Conservation (phyloP, 2,113 vertebrate species). For the Leptosomus discolor region DNA sequence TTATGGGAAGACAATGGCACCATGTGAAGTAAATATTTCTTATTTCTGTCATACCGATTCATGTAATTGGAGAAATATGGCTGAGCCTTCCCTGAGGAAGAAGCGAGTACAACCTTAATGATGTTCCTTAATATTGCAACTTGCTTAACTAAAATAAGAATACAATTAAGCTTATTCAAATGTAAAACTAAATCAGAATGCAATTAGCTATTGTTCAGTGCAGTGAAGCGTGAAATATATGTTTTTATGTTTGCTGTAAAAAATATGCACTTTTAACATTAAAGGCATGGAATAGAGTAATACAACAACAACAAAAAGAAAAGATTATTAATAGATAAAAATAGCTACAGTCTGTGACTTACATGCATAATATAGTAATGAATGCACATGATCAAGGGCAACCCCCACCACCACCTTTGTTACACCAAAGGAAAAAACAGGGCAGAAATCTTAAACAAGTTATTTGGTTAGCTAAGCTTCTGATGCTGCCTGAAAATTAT, state of each 20-base stretch:
- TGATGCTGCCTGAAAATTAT: neutral
- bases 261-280: neutral
- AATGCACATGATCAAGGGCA: neutral
- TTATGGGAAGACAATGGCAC: slow-evolving; percentile 39
- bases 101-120: slow-evolving; percentile 47
- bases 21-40: slow-evolving; percentile 25
- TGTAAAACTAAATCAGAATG: slow-evolving; percentile 50
- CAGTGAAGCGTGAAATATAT: slow-evolving; percentile 25
- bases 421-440: neutral
- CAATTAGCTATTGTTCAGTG: slow-evolving; percentile 39
- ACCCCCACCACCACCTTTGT: neutral
- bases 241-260: slow-evolving; percentile 30
- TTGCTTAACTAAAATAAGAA: slow-evolving; percentile 62
- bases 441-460: neutral
- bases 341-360: slow-evolving; percentile 3
- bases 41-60: slow-evolving; percentile 60
- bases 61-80: slow-evolving; percentile 48
- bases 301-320: neutral
- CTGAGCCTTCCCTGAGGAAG: slow-evolving; percentile 50
- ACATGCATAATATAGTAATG: slow-evolving; percentile 4
- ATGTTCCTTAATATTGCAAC: slow-evolving; percentile 42
- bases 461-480: neutral
- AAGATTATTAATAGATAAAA: slow-evolving; percentile 48
- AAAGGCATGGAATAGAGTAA: neutral
- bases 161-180: slow-evolving; percentile 57